Evolutionary conservation across 2,113 vertebrate species (phyloP).

Genomic region (Dascyllus trimaculatus): DNA sequence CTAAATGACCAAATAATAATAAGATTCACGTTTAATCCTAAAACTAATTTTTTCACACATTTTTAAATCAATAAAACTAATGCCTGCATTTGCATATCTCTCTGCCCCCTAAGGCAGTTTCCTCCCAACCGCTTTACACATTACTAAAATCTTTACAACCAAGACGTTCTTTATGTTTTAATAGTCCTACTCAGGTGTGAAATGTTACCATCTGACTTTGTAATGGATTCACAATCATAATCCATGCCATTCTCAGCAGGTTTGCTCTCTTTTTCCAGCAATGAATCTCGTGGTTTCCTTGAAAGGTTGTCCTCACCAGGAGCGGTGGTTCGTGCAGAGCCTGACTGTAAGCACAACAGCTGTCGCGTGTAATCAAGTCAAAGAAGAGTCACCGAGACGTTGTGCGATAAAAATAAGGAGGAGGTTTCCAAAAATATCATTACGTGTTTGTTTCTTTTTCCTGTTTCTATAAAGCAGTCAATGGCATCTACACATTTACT

Average conservation of each 20-base stretch:
- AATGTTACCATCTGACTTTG: background rate
- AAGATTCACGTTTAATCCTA: too few species aligned
- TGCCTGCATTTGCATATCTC: too few species aligned
- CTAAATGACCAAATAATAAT: background rate
- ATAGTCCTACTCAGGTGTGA: background rate
- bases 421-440: background rate
- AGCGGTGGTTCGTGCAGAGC: background rate
- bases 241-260: background rate
- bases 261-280: background rate
- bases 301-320: background rate
- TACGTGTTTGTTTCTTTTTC: background rate
- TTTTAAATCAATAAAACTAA: too few species aligned
- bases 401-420: background rate
- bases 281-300: conserved; percentile 7
- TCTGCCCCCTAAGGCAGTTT: too few species aligned
- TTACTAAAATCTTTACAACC: background rate
- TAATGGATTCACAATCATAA: background rate
- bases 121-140: too few species aligned
- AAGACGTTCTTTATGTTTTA: background rate
- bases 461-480: conserved; percentile 15
- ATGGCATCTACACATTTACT: background rate
- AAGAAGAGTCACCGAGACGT: background rate
- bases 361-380: conserved; percentile 43
- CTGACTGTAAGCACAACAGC: conserved; percentile 7
- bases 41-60: too few species aligned